A percentile compares a stretch with the other conserved stretches of the same genome.
These are phyloP conservation scores for Harpalus rufipes DNA, from an alignment of 2,888 invertebrate genomes.

Conservation along the genomic window DNA sequence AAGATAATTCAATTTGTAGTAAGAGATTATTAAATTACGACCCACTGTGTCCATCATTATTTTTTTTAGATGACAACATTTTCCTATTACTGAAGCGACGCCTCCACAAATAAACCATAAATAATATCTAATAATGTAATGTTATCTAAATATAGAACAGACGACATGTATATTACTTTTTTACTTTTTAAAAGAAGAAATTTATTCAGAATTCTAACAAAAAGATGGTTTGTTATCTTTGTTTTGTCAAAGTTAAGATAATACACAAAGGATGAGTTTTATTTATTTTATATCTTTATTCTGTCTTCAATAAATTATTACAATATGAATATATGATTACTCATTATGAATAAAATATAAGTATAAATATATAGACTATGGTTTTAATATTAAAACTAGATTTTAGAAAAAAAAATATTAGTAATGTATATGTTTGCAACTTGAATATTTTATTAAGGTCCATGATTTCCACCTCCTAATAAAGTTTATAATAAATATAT, in stretches of 20 bases:
- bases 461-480: too few relatives aligned
- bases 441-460: too few relatives aligned
- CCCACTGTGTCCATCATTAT: constrained; percentile 43
- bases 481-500: too few relatives aligned
- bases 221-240: background rate
- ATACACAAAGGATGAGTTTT: background rate
- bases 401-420: too few relatives aligned
- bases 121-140: constrained; percentile 15
- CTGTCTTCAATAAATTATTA: too few relatives aligned
- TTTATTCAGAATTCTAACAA: background rate
- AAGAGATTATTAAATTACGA: constrained; percentile 49
- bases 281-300: too few relatives aligned
- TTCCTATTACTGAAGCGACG: constrained; percentile 32
- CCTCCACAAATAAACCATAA: constrained; percentile 34
- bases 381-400: too few relatives aligned
- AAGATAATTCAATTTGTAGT: constrained; percentile 50
- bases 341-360: too few relatives aligned
- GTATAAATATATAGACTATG: too few relatives aligned
- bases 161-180: background rate
- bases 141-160: constrained; percentile 3
- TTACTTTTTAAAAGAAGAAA: background rate
- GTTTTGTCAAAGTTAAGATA: background rate
- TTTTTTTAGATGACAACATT: constrained; percentile 50
- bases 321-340: too few relatives aligned
- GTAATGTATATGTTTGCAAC: too few relatives aligned